These are phyloP conservation scores for Ochropacha duplaris DNA, from an alignment of 2,888 invertebrate species.

Conservation along the genomic window DNA sequence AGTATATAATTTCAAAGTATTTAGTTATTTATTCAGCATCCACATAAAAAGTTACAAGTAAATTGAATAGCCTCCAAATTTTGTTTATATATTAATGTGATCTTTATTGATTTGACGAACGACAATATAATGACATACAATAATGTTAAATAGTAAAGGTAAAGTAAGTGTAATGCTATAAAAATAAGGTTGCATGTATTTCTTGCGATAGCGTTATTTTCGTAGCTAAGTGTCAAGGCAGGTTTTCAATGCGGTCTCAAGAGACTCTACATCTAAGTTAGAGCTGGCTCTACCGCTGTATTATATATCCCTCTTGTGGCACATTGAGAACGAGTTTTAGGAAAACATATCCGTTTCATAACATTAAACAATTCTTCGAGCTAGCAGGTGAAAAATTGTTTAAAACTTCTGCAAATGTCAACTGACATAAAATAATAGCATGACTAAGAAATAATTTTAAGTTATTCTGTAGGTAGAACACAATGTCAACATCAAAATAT, in stretches of 20 bases:
- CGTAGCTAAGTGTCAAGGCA: conserved; percentile 49
- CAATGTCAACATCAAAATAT: conserved; percentile 69
- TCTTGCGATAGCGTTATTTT: conserved; percentile 45
- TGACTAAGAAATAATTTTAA: conserved; percentile 20
- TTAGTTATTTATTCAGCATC: conserved; percentile 21
- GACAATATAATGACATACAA: background rate
- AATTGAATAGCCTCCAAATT: background rate
- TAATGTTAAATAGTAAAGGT: background rate
- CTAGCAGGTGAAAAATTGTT: conserved; percentile 9
- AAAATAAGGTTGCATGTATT: conserved; percentile 12
- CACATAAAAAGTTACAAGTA: background rate
- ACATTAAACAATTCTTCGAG: conserved; percentile 32
- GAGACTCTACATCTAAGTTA: conserved; percentile 69
- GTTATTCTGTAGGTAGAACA: conserved; percentile 57
- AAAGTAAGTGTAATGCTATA: background rate
- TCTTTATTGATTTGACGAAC: background rate
- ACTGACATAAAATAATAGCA: conserved; percentile 10
- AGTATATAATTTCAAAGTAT: conserved; percentile 15
- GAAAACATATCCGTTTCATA: conserved; percentile 38
- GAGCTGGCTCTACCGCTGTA: conserved; percentile 51
- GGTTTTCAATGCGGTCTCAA: conserved; percentile 47
- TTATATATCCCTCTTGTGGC: conserved; percentile 60
- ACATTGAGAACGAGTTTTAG: conserved; percentile 51
- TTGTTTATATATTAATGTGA: background rate
- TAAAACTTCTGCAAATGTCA: conserved; percentile 7